Base-by-base conservation (phyloP, 2,113 vertebrate species). In the Phalacrocorax brasilianus region DNA sequence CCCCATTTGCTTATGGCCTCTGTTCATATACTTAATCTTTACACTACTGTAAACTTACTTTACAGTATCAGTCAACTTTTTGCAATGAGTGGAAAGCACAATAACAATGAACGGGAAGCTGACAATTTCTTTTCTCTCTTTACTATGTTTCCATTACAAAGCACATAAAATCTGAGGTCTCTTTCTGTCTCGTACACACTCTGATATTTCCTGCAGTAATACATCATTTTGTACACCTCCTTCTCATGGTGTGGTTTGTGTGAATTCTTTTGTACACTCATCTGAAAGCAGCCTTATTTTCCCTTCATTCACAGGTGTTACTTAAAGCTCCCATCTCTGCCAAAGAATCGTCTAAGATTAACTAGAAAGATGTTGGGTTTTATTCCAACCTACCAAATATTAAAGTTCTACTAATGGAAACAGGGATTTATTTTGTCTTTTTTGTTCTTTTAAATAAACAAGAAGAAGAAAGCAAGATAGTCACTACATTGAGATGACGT, bases 91-190 rank as follows among this genome's bases (percentile, higher is more conserved):
- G 8, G 62, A 73, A 87, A 80, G 10, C 26, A 42, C 3, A 56
- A 21, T 28, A 86, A 47, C 18, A 58, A 47, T 0, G 3, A 28
- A 68, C 3, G 5, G 11, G 14, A 76, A 70, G 45, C 2, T 56
- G 44, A 7, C 8, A 70, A 17, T 23, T 53, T 88, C 61, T 62
- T 23, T 62, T 76, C 10, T 81, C 23, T 68, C 21, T 6, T 63
- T 24, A 14, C 18, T 49, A 3, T 52, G 12, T 55, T 85, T 87
- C 23, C 19, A 7, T 56, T 61, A 71, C 8, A 68, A 32, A 73
- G 6, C 22, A 50, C 5, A 44, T 4, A 33, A 2, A 59, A 9
- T 62, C 30, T 0, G 0, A 92, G 11, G 4, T 42, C 20, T 84
- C 8, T 70, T 38, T 59, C 32, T 65, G 10, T n/a, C n/a, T 47